A percentile compares a stretch with the other conserved stretches of the same genome.
phyloP scores from a whole-genome alignment of 1,140 invertebrate genomes.

The Cydia pomonella region DNA sequence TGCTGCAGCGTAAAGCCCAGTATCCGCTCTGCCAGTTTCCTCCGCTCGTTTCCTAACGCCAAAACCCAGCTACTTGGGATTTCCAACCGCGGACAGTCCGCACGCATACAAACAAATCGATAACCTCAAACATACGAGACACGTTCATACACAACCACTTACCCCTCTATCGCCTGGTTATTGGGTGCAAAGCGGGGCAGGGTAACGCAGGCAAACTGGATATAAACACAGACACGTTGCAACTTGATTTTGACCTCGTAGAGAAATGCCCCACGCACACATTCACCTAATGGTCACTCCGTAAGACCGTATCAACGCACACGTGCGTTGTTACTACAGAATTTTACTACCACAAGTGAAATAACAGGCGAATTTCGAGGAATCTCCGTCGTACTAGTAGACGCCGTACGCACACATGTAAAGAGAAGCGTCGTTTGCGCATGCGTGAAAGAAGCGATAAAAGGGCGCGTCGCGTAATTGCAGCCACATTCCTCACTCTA shows the following conservation, averaged over 20 bases:
- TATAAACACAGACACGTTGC: conserved; percentile 37
- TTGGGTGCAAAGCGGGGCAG: conserved; percentile 2
- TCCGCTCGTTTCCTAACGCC: conserved; percentile 30
- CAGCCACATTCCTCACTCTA: conserved; percentile 51
- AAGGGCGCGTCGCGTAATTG: conserved; percentile 45
- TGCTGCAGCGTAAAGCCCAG: conserved; percentile 30
- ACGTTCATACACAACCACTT: neutral
- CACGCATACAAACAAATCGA: conserved; percentile 25
- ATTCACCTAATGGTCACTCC: conserved; percentile 18
- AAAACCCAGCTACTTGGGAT: conserved; percentile 32
- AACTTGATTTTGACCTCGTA: conserved; percentile 40
- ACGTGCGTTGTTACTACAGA: conserved; percentile 33
- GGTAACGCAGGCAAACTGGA: conserved; percentile 18
- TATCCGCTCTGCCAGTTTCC: conserved; percentile 20
- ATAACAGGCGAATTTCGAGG: conserved; percentile 52
- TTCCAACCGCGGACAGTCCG: conserved; percentile 2
- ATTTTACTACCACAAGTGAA: conserved; percentile 40
- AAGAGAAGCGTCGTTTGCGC: conserved; percentile 34
- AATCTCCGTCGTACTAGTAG: conserved; percentile 54
- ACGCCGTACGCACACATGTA: conserved; percentile 57
- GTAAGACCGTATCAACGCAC: neutral
- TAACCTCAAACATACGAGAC: neutral
- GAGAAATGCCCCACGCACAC: conserved; percentile 49
- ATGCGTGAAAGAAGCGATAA: conserved; percentile 52
- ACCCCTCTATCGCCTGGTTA: conserved; percentile 15